phyloP scores from a whole-genome alignment of 2,113 vertebrate genomes.

The Scomber japonicus region DNA sequence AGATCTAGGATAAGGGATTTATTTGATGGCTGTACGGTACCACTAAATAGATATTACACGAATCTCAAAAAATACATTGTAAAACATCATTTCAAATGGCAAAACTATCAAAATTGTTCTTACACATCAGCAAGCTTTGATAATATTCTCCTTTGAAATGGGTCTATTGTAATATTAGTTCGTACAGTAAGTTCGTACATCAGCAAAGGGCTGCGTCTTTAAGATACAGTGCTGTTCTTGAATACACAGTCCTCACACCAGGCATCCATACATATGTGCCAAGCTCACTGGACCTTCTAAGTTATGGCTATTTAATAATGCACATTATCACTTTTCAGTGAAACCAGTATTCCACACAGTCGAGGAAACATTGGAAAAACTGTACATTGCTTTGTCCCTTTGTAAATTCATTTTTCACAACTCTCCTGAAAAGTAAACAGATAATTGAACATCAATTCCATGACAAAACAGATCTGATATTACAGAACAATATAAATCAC shows the following conservation, averaged over 20 bases:
- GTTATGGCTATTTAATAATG: slow-evolving; percentile 74
- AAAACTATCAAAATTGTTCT: slow-evolving; percentile 41
- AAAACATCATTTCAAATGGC: slow-evolving; percentile 46
- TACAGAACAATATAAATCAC: slow-evolving; percentile 73
- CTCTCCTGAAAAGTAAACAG: slow-evolving; percentile 55
- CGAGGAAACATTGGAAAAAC: slow-evolving; percentile 13
- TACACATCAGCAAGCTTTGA: slow-evolving; percentile 16
- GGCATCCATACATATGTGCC: slow-evolving; percentile 42
- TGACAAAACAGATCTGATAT: slow-evolving; percentile 68
- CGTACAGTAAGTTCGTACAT: not conserved
- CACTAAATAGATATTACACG: too few species aligned
- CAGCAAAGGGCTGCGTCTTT: slow-evolving; percentile 26
- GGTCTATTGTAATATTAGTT: not conserved
- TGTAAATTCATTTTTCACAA: slow-evolving; percentile 44
- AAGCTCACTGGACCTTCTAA: slow-evolving; percentile 2
- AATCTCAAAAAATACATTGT: not conserved
- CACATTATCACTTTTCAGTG: slow-evolving; percentile 43
- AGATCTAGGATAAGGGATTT: too few species aligned
- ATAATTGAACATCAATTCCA: slow-evolving; percentile 54
- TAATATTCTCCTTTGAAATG: slow-evolving; percentile 15
- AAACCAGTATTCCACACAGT: not conserved
- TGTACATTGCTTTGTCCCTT: slow-evolving; percentile 58
- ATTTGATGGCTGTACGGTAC: too few species aligned
- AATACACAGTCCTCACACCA: slow-evolving; percentile 43
- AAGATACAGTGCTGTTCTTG: slow-evolving; percentile 40